Percentiles rank a stretch among this genome's conserved stretches.
Evolutionary conservation across 1,140 invertebrate species (phyloP).

Genomic region (Drosophila repleta): DNA sequence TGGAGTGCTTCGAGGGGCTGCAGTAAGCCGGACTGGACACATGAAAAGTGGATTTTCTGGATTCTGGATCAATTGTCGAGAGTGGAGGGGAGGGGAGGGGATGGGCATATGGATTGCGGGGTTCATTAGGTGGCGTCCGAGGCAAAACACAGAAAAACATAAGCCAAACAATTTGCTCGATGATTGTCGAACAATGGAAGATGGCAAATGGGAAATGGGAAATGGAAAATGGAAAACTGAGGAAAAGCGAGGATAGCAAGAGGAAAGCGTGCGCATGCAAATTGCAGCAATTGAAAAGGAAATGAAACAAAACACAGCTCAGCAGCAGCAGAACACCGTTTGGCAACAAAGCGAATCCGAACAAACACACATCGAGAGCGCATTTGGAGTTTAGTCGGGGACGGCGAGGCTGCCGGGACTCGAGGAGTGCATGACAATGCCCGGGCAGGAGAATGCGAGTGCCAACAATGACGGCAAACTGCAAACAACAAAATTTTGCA

Average conservation of each 20-base stretch:
- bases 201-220: constrained; percentile 10
- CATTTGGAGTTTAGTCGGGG: background rate
- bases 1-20: too few species aligned
- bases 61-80: background rate
- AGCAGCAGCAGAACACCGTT: background rate
- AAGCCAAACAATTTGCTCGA: constrained; percentile 37
- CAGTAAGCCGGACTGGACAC: background rate
- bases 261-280: constrained; percentile 38
- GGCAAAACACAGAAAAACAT: constrained; percentile 37
- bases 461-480: constrained; percentile 51
- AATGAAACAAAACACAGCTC: constrained; percentile 8
- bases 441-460: background rate
- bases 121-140: constrained; percentile 21
- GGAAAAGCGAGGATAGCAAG: constrained; percentile 14
- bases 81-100: background rate
- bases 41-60: background rate
- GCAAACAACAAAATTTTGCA: constrained; percentile 78
- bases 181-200: constrained; percentile 38
- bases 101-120: background rate
- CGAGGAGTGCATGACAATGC: constrained; percentile 22
- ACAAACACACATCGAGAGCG: background rate
- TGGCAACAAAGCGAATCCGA: constrained; percentile 4
- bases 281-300: constrained; percentile 43
- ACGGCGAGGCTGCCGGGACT: background rate
- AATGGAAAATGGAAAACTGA: constrained; percentile 15